Base-by-base conservation (phyloP, 2,888 invertebrate species). In the Eudemis profundana region DNA sequence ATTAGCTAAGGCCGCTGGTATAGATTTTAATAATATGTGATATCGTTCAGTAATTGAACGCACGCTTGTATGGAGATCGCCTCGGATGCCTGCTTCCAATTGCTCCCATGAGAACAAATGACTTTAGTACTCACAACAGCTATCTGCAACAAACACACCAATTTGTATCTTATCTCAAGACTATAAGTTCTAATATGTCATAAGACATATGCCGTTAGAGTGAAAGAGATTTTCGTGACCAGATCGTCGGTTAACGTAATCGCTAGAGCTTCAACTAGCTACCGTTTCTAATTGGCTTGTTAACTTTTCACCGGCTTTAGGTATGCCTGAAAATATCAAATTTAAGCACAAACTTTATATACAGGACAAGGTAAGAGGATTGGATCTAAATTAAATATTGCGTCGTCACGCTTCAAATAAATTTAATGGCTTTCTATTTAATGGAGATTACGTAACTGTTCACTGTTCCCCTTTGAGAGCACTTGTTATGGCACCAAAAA, bases 61-160 rank as follows among this genome's bases (percentile, higher is more conserved):
- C 44, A 54, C 50, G 62, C 33, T 64, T 57, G 51, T 66, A 64
- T 53, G 65, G 68, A 70, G 69, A 71, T 36, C 69, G 77, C 76
- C 5, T 23, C 5, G 10, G 33, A 75, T 72, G 75, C 70, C 70
- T 74, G 70, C 72, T 72, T 77, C 40, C 40, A 40, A 51, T 23
- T 42, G 27, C 17, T 78, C 78, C 82, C 83, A 84, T 87, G 86
- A 87, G 79, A 83, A 80, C 72, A 85, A 86, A 87, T 85, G 78
- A 82, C 77, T 83, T 78, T 75, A 82, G 75, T 80, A 74, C 74
- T 77, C 78, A 76, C 69, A 72, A 72, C 72, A 75, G 72, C 72
- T 29, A 42, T 29, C 15, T 56, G 29, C 15, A 17, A 27, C 27
- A 10, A 8, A 3, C n/a, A 17, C 4, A 19, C 29, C 19, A 44